Evolutionary conservation across 2,797 vertebrate species (phyloP), one percentile per base, ranked within the genome.

Genomic region (Lagocephalus sceleratus): DNA sequence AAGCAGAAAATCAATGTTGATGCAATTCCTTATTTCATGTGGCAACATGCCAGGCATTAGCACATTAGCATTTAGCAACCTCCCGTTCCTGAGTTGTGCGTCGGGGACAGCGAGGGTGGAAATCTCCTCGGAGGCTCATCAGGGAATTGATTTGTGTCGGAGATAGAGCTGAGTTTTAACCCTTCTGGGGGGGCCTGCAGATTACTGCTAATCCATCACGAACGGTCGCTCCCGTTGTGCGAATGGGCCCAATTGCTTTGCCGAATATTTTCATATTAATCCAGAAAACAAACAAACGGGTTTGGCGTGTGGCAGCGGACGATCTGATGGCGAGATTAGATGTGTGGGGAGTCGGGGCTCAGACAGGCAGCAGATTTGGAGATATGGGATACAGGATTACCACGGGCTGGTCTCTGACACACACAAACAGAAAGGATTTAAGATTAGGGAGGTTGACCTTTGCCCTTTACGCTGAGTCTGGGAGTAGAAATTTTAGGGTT

Each of bases 301-400:
- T 47, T 57, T 45, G 58, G 43, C 51, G 62, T 57, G 57, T 62
- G 65, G 69, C 64, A 46, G 54, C 32, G 1, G 32, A 12, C 12
- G 12, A 35, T 35, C 32, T 12, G 63, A 47, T 61, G 47, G 53
- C 41, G 73, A 76, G 84, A 84, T 87, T 83, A 81, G 57, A 75
- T 61, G 60, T 75, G 68, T 45, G 51, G 70, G 62, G 65, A 82
- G 75, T 76, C 63, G 39, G 64, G 76, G 80, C 80, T 84, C 78
- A 86, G 76, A 75, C 69, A 68, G 66, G 66, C 68, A 66, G 61
- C 47, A 71, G 75, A 84, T 84, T 77, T 79, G 63, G 40, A 76
- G 82, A 82, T 68, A 83, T 17, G 14, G 38, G 66, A 86, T 79
- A 86, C 51, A 61, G 75, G 82, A 82, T 83, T 68, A 78, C 69